A percentile compares a stretch with the other conserved stretches of the same genome.
Evolutionary conservation across 1,140 invertebrate species (phyloP).

Genomic region (Eueides isabella): DNA sequence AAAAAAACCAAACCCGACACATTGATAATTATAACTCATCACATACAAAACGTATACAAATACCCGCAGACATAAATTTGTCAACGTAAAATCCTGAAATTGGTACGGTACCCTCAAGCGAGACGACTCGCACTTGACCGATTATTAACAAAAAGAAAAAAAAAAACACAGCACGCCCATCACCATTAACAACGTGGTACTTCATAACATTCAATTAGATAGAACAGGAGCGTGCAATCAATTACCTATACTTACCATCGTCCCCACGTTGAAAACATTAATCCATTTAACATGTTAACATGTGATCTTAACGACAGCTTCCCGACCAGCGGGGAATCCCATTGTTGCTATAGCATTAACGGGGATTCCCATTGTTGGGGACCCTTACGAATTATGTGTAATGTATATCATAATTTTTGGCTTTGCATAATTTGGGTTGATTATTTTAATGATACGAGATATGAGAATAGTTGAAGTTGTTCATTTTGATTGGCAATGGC

Average conservation of each 20-base stretch:
- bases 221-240: not conserved
- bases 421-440: slow-evolving; percentile 2
- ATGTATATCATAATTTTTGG: not conserved
- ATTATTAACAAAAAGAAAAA: not conserved
- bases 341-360: not conserved
- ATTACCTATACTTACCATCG: not conserved
- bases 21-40: too few relatives aligned
- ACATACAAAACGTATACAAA: too few relatives aligned
- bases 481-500: not conserved
- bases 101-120: too few relatives aligned
- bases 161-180: not conserved
- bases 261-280: slow-evolving; percentile 12
- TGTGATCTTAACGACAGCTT: slow-evolving; percentile 14
- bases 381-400: not conserved
- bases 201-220: not conserved
- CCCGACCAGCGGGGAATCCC: slow-evolving; percentile 13
- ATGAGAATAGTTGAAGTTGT: not conserved
- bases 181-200: not conserved
- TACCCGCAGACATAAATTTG: too few relatives aligned
- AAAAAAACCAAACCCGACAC: too few relatives aligned
- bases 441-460: not conserved
- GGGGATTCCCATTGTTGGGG: not conserved
- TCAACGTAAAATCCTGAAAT: too few relatives aligned
- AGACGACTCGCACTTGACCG: too few relatives aligned
- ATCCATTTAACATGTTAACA: slow-evolving; percentile 23